These are phyloP conservation scores for Aphelinus atriplicis DNA, from an alignment of 1,140 invertebrate genomes.

Conservation along the genomic window DNA sequence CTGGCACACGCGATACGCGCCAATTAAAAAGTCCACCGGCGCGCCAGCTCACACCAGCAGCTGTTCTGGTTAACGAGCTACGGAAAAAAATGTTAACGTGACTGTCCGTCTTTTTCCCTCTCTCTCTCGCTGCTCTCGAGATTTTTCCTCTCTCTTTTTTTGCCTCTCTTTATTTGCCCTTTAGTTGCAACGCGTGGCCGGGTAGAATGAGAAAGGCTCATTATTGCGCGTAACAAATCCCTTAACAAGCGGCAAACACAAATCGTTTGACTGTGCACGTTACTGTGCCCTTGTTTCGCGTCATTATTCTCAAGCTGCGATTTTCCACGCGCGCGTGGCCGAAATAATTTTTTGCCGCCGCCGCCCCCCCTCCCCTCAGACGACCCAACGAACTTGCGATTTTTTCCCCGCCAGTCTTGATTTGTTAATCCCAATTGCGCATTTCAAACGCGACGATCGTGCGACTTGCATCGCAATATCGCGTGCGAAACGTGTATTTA, in stretches of 20 bases:
- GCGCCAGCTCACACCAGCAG: neutral
- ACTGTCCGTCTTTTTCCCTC: slow-evolving; percentile 1
- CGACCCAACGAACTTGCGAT: no score
- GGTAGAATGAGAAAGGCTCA: slow-evolving; percentile 24
- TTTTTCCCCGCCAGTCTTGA: no score
- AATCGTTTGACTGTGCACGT: slow-evolving; percentile 10
- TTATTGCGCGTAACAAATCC: slow-evolving; percentile 27
- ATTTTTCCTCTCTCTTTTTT: slow-evolving; percentile 15
- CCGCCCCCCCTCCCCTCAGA: no score
- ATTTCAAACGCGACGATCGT: no score
- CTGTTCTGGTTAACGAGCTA: slow-evolving; percentile 20
- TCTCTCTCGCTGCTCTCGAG: neutral
- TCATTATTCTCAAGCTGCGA: slow-evolving; percentile 7
- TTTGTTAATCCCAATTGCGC: no score
- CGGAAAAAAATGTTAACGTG: slow-evolving; percentile 3
- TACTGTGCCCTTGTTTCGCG: neutral
- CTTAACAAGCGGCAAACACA: slow-evolving; percentile 11
- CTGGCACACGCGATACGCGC: slow-evolving; percentile 8
- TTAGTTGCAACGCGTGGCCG: slow-evolving; percentile 5
- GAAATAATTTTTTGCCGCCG: no score
- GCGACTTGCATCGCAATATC: no score
- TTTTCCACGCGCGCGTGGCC: neutral
- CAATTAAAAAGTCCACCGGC: slow-evolving; percentile 33
- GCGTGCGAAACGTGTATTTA: no score
- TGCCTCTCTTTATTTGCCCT: slow-evolving; percentile 16